phyloP scores from a whole-genome alignment of 2,797 vertebrate genomes.

The Carapus acus region DNA sequence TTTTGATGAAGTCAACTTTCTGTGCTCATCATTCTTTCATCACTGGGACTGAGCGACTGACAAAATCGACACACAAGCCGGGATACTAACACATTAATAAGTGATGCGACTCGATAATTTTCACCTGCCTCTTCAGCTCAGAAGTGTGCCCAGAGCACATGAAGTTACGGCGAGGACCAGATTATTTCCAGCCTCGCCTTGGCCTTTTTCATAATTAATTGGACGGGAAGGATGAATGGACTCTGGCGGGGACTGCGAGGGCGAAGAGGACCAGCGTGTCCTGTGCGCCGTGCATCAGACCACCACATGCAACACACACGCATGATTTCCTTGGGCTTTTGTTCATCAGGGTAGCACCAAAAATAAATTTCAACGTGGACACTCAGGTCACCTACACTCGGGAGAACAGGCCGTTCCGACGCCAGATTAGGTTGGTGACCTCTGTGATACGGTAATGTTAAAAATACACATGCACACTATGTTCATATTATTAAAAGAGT shows the following conservation, averaged over 20 bases:
- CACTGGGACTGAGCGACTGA: conserved; percentile 10
- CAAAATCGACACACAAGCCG: conserved; percentile 22
- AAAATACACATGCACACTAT: too few species aligned
- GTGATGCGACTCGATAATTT: conserved; percentile 10
- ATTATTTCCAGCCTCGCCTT: conserved; percentile 28
- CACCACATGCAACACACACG: neutral
- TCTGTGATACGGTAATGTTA: too few species aligned
- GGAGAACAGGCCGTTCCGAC: too few species aligned
- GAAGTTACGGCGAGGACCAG: conserved; percentile 14
- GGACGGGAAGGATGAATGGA: conserved; percentile 30
- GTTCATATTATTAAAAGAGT: too few species aligned
- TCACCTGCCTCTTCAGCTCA: conserved; percentile 20
- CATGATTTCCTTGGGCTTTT: too few species aligned
- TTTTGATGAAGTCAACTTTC: neutral
- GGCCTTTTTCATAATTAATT: conserved; percentile 36
- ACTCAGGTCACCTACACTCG: conserved; percentile 6
- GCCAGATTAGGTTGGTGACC: too few species aligned
- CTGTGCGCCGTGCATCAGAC: neutral
- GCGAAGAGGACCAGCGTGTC: conserved; percentile 13
- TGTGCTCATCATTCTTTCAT: conserved; percentile 23
- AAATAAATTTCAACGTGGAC: too few species aligned
- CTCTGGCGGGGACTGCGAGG: conserved; percentile 28
- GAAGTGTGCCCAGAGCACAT: neutral
- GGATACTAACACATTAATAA: conserved; percentile 25
- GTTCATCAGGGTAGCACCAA: too few species aligned